A percentile compares a stretch with the other conserved stretches of the same genome.
Evolutionary conservation across 2,797 vertebrate genomes (phyloP).

Genomic region (Neomorphus geoffroyi): DNA sequence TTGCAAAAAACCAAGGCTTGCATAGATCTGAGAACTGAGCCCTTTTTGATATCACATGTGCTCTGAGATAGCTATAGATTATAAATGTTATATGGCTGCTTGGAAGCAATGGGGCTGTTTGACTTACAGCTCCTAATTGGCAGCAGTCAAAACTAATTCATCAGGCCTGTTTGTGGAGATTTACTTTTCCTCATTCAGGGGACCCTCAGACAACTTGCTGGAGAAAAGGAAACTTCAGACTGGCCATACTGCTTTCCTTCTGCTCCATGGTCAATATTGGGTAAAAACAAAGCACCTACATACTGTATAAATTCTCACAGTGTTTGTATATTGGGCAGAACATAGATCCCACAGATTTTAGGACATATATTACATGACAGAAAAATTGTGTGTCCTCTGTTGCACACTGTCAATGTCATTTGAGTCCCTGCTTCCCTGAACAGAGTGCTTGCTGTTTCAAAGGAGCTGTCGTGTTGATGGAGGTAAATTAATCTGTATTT

Average conservation of each 20-base stretch:
- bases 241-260: not conserved
- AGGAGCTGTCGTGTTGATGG: constrained; percentile 26
- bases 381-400: not conserved
- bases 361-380: not conserved
- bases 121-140: not conserved
- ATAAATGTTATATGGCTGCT: not conserved
- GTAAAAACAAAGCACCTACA: not conserved
- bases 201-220: not conserved
- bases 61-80: not conserved
- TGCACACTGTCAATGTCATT: not conserved
- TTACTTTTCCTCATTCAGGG: not conserved
- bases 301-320: not conserved
- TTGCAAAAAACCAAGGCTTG: not conserved
- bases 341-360: not conserved
- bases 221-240: not conserved
- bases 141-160: constrained; percentile 1
- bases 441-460: not conserved
- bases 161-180: not conserved
- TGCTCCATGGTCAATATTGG: not conserved
- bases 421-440: constrained; percentile 32
- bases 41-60: not conserved
- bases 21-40: not conserved
- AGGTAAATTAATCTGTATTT: constrained; percentile 33
- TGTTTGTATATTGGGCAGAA: not conserved
- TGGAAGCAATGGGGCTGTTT: not conserved